Conservation (phyloP, 23 tunicate species). For the Oikopleura vanhoeffeni region DNA sequence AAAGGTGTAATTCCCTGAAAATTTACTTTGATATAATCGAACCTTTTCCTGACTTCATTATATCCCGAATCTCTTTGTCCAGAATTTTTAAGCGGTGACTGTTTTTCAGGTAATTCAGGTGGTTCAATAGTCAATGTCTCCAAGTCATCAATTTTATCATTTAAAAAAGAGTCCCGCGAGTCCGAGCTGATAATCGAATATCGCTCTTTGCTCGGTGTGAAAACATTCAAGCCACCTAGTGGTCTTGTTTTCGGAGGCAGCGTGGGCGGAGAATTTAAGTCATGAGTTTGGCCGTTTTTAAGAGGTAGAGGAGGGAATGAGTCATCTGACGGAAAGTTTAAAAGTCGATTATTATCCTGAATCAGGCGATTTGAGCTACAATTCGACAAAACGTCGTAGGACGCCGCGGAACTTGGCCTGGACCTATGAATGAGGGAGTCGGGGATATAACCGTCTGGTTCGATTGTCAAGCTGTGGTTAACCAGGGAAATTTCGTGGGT, state of each 20-base stretch:
- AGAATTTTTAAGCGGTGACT: not conserved
- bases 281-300: not conserved
- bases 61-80: slow-evolving; percentile 6
- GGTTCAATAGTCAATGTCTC: not conserved
- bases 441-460: not conserved
- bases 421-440: not conserved
- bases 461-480: not conserved
- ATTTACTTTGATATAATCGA: no score
- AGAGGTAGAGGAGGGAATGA: not conserved
- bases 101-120: slow-evolving; percentile 12
- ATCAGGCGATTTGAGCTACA: not conserved
- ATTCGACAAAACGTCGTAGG: not conserved
- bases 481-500: not conserved
- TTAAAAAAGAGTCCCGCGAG: slow-evolving; percentile 2
- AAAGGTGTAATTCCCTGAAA: no score
- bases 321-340: not conserved
- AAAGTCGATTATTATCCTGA: not conserved
- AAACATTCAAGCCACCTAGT: slow-evolving; percentile 6
- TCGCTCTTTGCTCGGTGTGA: not conserved
- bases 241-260: slow-evolving; percentile 10
- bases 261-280: not conserved
- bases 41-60: not conserved
- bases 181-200: slow-evolving; percentile 9
- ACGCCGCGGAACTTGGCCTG: not conserved
- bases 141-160: not conserved